Evolutionary conservation across 2,888 invertebrate species (phyloP), one percentile per base, ranked within the genome.

Genomic region (Caenorhabditis angaria): DNA sequence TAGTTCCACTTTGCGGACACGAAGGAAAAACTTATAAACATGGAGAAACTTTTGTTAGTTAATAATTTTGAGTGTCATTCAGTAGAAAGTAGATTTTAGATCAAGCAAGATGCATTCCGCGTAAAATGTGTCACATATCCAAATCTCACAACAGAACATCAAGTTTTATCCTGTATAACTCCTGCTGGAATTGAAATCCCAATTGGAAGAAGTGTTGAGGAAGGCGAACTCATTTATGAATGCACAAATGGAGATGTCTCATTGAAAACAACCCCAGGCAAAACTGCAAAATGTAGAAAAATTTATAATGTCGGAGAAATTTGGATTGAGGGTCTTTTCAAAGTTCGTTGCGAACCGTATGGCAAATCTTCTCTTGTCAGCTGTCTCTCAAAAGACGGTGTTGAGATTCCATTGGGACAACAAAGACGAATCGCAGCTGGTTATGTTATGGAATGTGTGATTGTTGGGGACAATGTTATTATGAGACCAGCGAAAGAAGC

Each of bases 141-240:
- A 24, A 76, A 78, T 63, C 70, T 77, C 50, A 67, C 78, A n/a
- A 79, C 78, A 64, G 77, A 68, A 48, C 76, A 76, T 14, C 63
- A 74, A 54, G 77, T 79, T 0, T 54, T 68, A 10, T 77, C 69
- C 3, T 82, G 82, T 51, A 64, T 80, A 60, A 77, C 77, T 22
- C 82, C 82, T 2, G 64, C 61, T 32, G 70, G 71, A 18, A 32
- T 63, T 12, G 65, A 72, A 64, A 72, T 72, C 12, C 27, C 67
- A 4, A 72, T 72, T 50, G 71, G 71, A 27, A 18, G 56, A 1
- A 29, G 57, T 57, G 25, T 72, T 18, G 67, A 72, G 29, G 67
- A 67, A 29, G 60, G 67, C 27, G 67, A 72, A 47, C 63, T 48
- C 20, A 25, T 61, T 2, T 72, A 50, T 61, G 64, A 72, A 58